These are phyloP conservation scores for Melipona bicolor DNA, from an alignment of 2,888 invertebrate genomes.

Conservation along the genomic window DNA sequence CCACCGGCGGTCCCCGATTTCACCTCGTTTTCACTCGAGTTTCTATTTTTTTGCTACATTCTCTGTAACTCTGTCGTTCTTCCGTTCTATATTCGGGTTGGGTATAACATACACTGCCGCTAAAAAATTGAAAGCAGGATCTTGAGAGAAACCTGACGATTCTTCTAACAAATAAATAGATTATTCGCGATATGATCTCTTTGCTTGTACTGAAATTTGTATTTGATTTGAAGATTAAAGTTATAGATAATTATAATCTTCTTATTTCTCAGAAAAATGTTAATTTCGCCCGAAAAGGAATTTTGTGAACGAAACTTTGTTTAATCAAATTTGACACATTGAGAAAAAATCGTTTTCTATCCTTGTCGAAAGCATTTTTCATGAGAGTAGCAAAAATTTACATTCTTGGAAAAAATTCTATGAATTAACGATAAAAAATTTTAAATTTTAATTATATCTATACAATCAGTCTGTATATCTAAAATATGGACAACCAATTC, in stretches of 20 bases:
- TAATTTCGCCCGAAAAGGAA: background rate
- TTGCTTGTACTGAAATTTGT: too few species aligned
- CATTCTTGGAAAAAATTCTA: background rate
- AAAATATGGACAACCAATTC: too few species aligned
- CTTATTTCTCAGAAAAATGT: too few species aligned
- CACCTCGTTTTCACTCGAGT: slow-evolving; percentile 44
- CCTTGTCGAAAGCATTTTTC: background rate
- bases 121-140: too few species aligned
- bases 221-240: too few species aligned
- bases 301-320: background rate
- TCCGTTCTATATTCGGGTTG: background rate
- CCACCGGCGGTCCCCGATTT: slow-evolving; percentile 40
- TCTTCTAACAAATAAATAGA: too few species aligned
- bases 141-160: too few species aligned
- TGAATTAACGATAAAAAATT: background rate
- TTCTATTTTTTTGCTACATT: slow-evolving; percentile 34
- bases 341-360: background rate
- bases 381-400: background rate
- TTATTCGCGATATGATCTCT: too few species aligned
- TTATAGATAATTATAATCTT: too few species aligned
- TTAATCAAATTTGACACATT: background rate
- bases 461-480: too few species aligned
- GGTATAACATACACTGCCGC: too few species aligned
- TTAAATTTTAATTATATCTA: too few species aligned
- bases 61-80: background rate